Evolutionary conservation across 2,113 vertebrate species (phyloP).

Genomic region (Vanacampus margaritifer): DNA sequence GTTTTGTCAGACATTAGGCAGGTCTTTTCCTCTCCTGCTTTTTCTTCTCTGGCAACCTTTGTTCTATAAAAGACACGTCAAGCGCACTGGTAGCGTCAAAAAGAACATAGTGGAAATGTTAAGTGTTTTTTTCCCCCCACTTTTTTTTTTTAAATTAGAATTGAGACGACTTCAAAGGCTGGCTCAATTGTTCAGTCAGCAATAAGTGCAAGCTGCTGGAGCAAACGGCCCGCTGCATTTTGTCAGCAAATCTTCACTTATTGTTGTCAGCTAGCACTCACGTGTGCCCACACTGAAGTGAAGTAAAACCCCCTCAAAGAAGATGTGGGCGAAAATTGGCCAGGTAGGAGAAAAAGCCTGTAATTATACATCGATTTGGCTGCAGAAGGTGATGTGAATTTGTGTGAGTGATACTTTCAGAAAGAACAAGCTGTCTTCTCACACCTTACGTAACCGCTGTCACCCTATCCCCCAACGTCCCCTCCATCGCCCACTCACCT

Average conservation of each 20-base stretch:
- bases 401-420: conserved; percentile 43
- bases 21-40: conserved; percentile 19
- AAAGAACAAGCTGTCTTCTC: conserved; percentile 55
- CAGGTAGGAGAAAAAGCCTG: not conserved
- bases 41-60: conserved; percentile 21
- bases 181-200: conserved; percentile 56
- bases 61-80: conserved; percentile 49
- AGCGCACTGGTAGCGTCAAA: conserved; percentile 38
- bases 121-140: conserved; percentile 50
- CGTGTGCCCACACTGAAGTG: conserved; percentile 38
- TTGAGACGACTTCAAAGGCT: conserved; percentile 56
- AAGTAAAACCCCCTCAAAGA: conserved; percentile 35
- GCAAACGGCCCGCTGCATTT: conserved; percentile 41
- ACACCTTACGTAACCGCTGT: conserved; percentile 58
- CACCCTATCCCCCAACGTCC: conserved; percentile 9
- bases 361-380: conserved; percentile 33
- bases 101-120: conserved; percentile 45
- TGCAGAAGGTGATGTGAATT: conserved; percentile 36
- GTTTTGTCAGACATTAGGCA: conserved; percentile 28
- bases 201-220: conserved; percentile 29
- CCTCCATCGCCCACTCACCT: conserved; percentile 45
- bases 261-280: conserved; percentile 44
- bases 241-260: conserved; percentile 60
- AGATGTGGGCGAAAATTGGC: not conserved
- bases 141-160: conserved; percentile 19